Evolutionary conservation across 2,113 vertebrate genomes (phyloP).

Genomic region (Beaufortia kweichowensis): DNA sequence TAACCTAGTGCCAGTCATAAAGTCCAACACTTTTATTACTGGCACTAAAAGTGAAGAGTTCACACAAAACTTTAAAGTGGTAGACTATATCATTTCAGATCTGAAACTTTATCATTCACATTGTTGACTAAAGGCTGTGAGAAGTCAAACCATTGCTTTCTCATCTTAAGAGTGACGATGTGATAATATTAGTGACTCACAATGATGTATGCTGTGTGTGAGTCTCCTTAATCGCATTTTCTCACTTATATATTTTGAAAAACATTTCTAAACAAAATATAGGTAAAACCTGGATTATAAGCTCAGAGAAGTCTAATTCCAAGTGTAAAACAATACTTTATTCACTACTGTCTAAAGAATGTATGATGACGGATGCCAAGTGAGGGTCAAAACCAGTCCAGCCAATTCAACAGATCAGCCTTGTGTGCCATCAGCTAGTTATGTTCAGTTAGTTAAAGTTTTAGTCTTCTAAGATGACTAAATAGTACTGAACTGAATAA

Average conservation of each 20-base stretch:
- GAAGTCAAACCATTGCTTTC: background rate
- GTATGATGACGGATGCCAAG: background rate
- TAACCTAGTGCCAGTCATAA: no score
- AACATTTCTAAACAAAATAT: no score
- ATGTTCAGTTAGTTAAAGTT: no score
- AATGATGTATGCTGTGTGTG: background rate
- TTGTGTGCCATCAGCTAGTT: background rate
- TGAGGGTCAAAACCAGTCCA: background rate
- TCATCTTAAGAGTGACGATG: background rate
- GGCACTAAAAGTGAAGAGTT: no score
- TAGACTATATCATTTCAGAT: no score
- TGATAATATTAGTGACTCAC: slow-evolving; percentile 25
- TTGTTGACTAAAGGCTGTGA: background rate
- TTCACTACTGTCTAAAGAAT: background rate
- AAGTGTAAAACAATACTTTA: background rate
- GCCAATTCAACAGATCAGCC: background rate
- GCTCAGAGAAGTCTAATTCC: no score
- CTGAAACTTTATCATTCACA: slow-evolving; percentile 3
- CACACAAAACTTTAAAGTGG: no score
- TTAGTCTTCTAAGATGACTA: background rate
- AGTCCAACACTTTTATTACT: no score
- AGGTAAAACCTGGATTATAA: no score
- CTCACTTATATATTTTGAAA: no score
- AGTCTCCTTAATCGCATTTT: background rate
- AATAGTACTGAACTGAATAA: background rate